A percentile compares a stretch with the other conserved stretches of the same genome.
Conservation (phyloP, 1,140 invertebrate species). For the Drosophila auraria region DNA sequence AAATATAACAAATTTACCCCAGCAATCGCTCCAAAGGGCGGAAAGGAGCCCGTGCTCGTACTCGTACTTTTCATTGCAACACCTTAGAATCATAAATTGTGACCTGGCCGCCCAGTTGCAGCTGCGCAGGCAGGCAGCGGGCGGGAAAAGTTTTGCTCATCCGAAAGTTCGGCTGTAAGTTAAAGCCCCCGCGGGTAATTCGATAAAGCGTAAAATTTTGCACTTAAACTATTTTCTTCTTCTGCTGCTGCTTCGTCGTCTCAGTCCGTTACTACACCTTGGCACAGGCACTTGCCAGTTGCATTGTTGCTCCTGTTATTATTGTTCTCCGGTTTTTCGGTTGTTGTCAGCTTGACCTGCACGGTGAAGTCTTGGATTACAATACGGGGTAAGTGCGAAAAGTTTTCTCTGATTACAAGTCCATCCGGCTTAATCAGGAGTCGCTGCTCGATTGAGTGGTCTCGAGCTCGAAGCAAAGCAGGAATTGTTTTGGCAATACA, state of each 20-base stretch:
- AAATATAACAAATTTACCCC: slow-evolving; percentile 77
- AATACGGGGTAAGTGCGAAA: slow-evolving; percentile 43
- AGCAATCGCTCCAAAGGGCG: slow-evolving; percentile 30
- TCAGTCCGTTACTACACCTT: neutral
- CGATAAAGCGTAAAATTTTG: slow-evolving; percentile 84
- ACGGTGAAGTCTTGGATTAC: slow-evolving; percentile 54
- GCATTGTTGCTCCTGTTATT: slow-evolving; percentile 53
- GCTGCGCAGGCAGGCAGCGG: slow-evolving; percentile 2
- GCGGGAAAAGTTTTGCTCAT: slow-evolving; percentile 58
- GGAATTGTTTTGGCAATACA: slow-evolving; percentile 22
- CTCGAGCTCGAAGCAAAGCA: slow-evolving; percentile 28
- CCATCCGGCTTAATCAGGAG: slow-evolving; percentile 25
- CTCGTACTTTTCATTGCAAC: slow-evolving; percentile 75
- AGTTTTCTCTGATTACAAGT: slow-evolving; percentile 66
- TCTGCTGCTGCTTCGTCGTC: slow-evolving; percentile 1
- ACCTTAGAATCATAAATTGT: slow-evolving; percentile 81
- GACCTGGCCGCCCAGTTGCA: slow-evolving; percentile 27
- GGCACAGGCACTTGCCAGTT: slow-evolving; percentile 65
- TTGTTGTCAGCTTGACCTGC: slow-evolving; percentile 59
- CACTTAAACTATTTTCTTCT: slow-evolving; percentile 80
- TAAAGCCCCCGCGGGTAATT: slow-evolving; percentile 83
- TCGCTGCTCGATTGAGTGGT: slow-evolving; percentile 43
- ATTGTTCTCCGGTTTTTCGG: slow-evolving; percentile 47
- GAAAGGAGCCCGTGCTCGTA: slow-evolving; percentile 38
- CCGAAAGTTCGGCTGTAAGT: slow-evolving; percentile 71